These are phyloP conservation scores for Agrotis ipsilon DNA, from an alignment of 2,888 invertebrate species.

Conservation along the genomic window DNA sequence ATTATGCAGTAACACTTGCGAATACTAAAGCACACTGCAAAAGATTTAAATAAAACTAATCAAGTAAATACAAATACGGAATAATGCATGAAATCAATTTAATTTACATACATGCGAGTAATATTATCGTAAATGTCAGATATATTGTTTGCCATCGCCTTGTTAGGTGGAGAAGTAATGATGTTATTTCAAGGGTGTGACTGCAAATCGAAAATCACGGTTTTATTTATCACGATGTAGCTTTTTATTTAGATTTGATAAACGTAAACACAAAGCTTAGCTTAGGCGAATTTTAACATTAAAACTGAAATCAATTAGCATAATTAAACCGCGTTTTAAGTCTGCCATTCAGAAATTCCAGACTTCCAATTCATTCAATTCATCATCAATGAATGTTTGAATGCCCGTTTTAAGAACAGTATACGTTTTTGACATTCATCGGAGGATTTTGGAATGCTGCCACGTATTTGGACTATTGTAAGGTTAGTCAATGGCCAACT, in stretches of 20 bases:
- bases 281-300: neutral
- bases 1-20: neutral
- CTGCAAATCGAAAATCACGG: neutral
- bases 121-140: conserved; percentile 31
- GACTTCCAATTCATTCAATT: too few species aligned
- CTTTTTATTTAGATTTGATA: neutral
- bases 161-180: conserved; percentile 11
- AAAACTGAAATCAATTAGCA: neutral
- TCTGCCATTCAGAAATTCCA: too few species aligned
- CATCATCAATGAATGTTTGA: too few species aligned
- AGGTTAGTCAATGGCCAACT: too few species aligned
- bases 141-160: conserved; percentile 16
- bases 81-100: conserved; percentile 38
- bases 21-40: neutral
- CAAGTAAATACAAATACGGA: conserved; percentile 6
- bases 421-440: too few species aligned
- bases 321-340: neutral
- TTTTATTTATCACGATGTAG: neutral
- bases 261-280: neutral
- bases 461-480: too few species aligned
- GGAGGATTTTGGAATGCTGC: too few species aligned
- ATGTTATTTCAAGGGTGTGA: conserved; percentile 14
- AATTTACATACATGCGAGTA: conserved; percentile 11
- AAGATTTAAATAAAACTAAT: neutral
- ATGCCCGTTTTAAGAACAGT: too few species aligned